phyloP scores from a whole-genome alignment of 1,140 invertebrate genomes.

The Scaptomyza hsui region DNA sequence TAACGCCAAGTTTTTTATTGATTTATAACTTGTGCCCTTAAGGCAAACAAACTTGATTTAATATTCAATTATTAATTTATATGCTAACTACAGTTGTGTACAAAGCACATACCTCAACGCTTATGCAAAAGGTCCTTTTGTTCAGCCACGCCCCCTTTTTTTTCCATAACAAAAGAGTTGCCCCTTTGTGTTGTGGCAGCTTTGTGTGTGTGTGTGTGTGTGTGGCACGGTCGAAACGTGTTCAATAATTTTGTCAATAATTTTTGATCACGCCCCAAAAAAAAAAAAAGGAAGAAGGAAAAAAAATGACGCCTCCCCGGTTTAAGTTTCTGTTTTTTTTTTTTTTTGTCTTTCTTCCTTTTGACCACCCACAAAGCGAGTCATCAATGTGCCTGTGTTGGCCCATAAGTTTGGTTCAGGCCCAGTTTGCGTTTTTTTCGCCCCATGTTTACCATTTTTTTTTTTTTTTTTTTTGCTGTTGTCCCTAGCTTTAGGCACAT shows the following conservation, averaged over 20 bases:
- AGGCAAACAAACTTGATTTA: conserved; percentile 47
- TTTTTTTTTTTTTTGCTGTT: conserved; percentile 8
- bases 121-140: conserved; percentile 1
- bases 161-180: conserved; percentile 13
- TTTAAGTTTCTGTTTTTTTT: conserved; percentile 8
- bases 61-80: conserved; percentile 79
- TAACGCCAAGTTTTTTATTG: not conserved
- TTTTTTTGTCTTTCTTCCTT: conserved; percentile 36
- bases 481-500: conserved; percentile 55
- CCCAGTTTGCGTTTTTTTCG: conserved; percentile 17
- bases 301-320: conserved; percentile 14
- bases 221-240: conserved; percentile 70
- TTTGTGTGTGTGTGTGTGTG: conserved; percentile 48
- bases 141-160: conserved; percentile 17
- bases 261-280: conserved; percentile 55
- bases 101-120: not conserved
- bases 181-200: conserved; percentile 31
- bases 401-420: conserved; percentile 62
- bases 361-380: conserved; percentile 73
- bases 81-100: conserved; percentile 9
- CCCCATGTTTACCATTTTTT: conserved; percentile 1
- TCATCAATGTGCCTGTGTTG: conserved; percentile 70
- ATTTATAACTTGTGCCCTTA: not conserved
- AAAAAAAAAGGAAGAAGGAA: conserved; percentile 34
- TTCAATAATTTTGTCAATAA: conserved; percentile 82